Conservation (phyloP, 2,888 invertebrate species). For the Eupithecia subfuscata region DNA sequence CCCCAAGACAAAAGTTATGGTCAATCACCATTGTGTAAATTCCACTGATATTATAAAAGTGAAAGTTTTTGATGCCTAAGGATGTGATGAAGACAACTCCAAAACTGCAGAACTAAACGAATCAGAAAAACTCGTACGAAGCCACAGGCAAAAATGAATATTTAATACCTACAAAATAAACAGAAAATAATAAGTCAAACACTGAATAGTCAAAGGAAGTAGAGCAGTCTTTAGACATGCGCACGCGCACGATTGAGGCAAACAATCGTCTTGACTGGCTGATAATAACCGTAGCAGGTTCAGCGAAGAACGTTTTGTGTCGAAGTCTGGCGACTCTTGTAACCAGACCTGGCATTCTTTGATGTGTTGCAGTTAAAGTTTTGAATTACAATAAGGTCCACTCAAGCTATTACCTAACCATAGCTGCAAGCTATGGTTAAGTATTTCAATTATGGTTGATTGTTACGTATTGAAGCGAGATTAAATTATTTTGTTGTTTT, state of each 20-base stretch:
- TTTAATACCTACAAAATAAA: constrained; percentile 1
- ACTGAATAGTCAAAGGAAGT: constrained; percentile 57
- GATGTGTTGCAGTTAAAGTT: constrained; percentile 15
- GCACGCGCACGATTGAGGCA: constrained; percentile 61
- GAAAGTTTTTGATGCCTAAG: neutral
- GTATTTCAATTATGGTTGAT: neutral
- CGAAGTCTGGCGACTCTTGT: constrained; percentile 52
- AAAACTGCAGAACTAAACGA: neutral
- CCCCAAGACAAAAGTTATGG: neutral
- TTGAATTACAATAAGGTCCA: constrained; percentile 20
- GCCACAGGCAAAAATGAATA: neutral
- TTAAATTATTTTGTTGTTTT: no score
- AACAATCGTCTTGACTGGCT: constrained; percentile 63
- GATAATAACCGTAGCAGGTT: constrained; percentile 73
- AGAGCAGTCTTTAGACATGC: constrained; percentile 61
- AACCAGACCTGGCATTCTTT: constrained; percentile 49
- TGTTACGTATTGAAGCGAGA: no score
- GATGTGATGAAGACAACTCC: neutral
- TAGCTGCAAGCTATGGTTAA: neutral
- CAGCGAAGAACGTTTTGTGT: constrained; percentile 63
- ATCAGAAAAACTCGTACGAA: neutral
- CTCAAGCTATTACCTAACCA: no score
- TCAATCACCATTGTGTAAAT: neutral
- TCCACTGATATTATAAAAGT: neutral
- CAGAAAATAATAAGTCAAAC: constrained; percentile 22